Percentiles rank a stretch among this genome's conserved stretches.
phyloP scores from a whole-genome alignment of 2,113 vertebrate genomes.

The Brachionichthys hirsutus region DNA sequence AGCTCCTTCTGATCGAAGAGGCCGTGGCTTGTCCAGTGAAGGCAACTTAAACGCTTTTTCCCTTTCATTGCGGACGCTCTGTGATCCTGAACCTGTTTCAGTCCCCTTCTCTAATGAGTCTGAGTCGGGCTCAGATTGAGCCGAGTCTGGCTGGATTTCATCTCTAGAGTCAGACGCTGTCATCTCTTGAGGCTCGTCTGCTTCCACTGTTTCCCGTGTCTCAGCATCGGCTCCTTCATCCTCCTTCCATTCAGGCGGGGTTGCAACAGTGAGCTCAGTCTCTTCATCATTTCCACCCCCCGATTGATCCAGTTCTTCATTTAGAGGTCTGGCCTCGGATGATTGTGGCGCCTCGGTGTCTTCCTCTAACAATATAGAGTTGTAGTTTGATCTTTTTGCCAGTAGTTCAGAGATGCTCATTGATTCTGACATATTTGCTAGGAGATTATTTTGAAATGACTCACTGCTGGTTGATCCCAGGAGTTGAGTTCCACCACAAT shows the following conservation, averaged over 20 bases:
- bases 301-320: neutral
- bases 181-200: constrained; percentile 3
- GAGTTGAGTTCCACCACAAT: constrained; percentile 2
- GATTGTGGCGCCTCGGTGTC: neutral
- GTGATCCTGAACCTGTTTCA: neutral
- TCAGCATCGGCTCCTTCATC: neutral
- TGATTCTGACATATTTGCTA: constrained; percentile 2
- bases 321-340: neutral
- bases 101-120: constrained; percentile 6
- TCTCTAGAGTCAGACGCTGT: neutral
- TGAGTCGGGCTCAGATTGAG: neutral
- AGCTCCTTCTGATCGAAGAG: neutral
- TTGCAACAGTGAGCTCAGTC: neutral
- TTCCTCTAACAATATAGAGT: neutral
- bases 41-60: neutral
- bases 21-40: constrained; percentile 7
- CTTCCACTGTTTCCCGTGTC: neutral
- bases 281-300: constrained; percentile 7
- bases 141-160: constrained; percentile 19
- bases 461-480: neutral
- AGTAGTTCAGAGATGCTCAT: constrained; percentile 1
- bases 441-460: constrained; percentile 12
- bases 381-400: neutral
- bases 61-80: neutral
- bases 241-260: neutral